Base-by-base conservation (phyloP, 2,888 invertebrate genomes). In the Brachylomia viminalis region DNA sequence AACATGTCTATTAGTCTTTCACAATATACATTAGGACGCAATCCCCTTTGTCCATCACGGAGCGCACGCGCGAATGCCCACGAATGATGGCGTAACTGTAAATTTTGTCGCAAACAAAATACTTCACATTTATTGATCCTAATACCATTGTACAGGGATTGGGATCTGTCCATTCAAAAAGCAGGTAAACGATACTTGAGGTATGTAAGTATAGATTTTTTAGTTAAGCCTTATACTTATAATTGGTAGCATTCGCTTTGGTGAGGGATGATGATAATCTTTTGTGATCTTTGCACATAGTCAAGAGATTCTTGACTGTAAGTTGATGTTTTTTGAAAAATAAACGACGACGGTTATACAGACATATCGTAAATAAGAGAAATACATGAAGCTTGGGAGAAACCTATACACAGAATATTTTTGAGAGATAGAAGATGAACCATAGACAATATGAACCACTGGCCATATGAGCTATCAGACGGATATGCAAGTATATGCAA, bases 121-220 rank as follows among this genome's bases (percentile, higher is more conserved):
- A 92, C 91, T 92, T 90, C 87, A 85, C 90, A 91, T 92, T 93
- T 94, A 94, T 93, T 90, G 89, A 91, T 91, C 90, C 91, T 92
- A 90, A 91, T 91, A 87, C 93, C 82, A 93, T 96, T 96, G 95
- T 42, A 83, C 84, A 64, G 81, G 93, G 95, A 95, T 95, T 95
- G 77, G 70, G 70, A 84, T 83, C 91, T 91, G 87, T 87, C 92
- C 93, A 94, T 94, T 94, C 89, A 93, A 88, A 83, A 76, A 87
- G 91, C 95, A 95, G 96, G 95, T 96, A 96, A 95, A 90, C 92
- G 93, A 88, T 93, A 86, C 85, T 85, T 86, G 90, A 90, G 91
- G 88, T 87, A 89, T 85, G 88, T 88, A 88, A 89, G 89, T 88
- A 87, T 80, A 83, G 86, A 91, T 89, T 90, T 92, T 89, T 90